phyloP scores from a whole-genome alignment of 2,797 vertebrate species.

The Protonibea diacanthus region DNA sequence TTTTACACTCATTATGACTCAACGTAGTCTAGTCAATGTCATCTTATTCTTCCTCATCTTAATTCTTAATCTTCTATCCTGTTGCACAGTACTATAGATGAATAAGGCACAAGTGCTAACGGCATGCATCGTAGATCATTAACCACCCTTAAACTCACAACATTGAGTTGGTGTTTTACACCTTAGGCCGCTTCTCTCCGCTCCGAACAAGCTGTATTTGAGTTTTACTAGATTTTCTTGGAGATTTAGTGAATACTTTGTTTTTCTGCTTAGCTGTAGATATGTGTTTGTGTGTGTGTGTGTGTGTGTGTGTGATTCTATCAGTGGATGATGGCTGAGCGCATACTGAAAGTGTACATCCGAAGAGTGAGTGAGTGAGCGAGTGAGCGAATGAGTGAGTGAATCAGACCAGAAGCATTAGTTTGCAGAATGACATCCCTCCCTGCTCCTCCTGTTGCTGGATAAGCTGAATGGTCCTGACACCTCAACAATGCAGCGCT shows the following conservation, averaged over 20 bases:
- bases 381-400: slow-evolving; percentile 52
- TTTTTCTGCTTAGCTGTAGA: neutral
- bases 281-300: neutral
- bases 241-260: slow-evolving; percentile 6
- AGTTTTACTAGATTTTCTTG: slow-evolving; percentile 13
- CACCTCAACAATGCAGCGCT: slow-evolving; percentile 91
- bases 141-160: slow-evolving; percentile 23
- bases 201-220: neutral
- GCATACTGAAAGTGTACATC: slow-evolving; percentile 27
- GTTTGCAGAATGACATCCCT: slow-evolving; percentile 90
- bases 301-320: neutral
- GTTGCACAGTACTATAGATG: neutral
- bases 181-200: neutral
- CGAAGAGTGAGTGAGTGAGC: slow-evolving; percentile 24
- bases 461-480: slow-evolving; percentile 92
- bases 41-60: neutral
- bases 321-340: slow-evolving; percentile 5
- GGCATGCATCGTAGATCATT: slow-evolving; percentile 15
- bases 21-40: slow-evolving; percentile 12
- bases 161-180: neutral
- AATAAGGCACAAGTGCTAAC: slow-evolving; percentile 2
- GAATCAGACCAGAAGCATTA: slow-evolving; percentile 89
- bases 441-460: slow-evolving; percentile 72
- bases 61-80: neutral
- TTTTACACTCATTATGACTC: slow-evolving; percentile 28